phyloP scores from a whole-genome alignment of 2,888 invertebrate species.

The Chironomus riparius region DNA sequence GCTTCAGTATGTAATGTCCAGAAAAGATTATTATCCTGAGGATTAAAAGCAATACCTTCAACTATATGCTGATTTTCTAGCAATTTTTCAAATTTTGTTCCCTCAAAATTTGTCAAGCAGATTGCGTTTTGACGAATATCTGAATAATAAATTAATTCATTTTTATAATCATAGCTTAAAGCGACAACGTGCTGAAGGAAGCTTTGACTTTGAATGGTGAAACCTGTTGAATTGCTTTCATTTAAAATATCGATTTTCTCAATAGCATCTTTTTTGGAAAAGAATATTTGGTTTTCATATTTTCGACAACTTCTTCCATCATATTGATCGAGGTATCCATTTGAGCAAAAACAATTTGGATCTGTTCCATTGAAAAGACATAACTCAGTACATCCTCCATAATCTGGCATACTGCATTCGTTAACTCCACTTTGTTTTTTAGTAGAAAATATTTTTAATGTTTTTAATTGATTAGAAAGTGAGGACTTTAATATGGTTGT shows the following conservation, averaged over 20 bases:
- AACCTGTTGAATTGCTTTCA: constrained; percentile 53
- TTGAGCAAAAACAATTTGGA: constrained; percentile 71
- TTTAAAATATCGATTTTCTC: constrained; percentile 71
- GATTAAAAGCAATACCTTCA: constrained; percentile 76
- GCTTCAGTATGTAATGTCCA: constrained; percentile 81
- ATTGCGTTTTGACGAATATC: constrained; percentile 82
- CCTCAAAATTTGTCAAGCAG: constrained; percentile 72
- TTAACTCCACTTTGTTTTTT: constrained; percentile 51
- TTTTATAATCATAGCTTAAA: constrained; percentile 65
- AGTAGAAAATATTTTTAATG: constrained; percentile 54
- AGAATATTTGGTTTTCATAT: constrained; percentile 73
- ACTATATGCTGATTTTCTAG: constrained; percentile 72
- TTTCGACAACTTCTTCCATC: constrained; percentile 62
- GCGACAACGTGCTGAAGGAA: constrained; percentile 80
- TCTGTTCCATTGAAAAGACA: constrained; percentile 63
- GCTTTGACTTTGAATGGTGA: constrained; percentile 65
- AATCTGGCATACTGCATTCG: constrained; percentile 49
- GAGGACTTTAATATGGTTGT: not conserved
- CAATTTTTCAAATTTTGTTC: constrained; percentile 58
- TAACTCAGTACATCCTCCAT: constrained; percentile 68
- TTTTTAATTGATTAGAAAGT: constrained; percentile 45
- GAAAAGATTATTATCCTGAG: constrained; percentile 58
- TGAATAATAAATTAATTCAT: constrained; percentile 68
- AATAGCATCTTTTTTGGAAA: constrained; percentile 69
- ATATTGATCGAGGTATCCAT: constrained; percentile 59